Evolutionary conservation across 2,888 invertebrate species (phyloP), one percentile per base, ranked within the genome.

Genomic region (Nymphalis polychloros): DNA sequence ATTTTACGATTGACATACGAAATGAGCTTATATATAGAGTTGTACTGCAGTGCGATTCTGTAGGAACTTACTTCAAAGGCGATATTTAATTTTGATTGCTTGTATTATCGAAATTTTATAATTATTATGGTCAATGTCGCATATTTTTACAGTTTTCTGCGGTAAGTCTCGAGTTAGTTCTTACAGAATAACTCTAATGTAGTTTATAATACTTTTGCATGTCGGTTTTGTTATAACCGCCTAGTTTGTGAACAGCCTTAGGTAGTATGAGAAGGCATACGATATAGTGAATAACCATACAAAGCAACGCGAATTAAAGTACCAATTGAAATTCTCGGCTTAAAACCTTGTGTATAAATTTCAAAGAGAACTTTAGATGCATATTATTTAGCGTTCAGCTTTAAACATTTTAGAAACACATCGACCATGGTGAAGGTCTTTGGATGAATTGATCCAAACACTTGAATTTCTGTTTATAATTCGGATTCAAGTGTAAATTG

Each of bases 241-340:
- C 31, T 8, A 55, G 55, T 55, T n/a, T 55, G 55, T 8, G 17
- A n/a, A 31, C 31, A n/a, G 31, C 55, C 55, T 55, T 35, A 55
- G 13, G 35, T 35, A 31, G 17, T 31, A 35, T 31, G n/a, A 35
- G 55, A 31, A 31, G 16, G 23, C 52, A 20, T 8, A 31, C 31
- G n/a, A 31, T n/a, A 19, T 49, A 59, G 35, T 19, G 41, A 46
- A 20, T 46, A 49, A 20, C 35, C 49, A 17, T 19, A 62, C 31
- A 62, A 31, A 50, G 35, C 13, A 50, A 50, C 19, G 20, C 1
- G 35, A 62, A 62, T 50, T 48, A 62, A 50, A 50, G 55, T 62
- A 31, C 62, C 50, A 62, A 62, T 62, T 62, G 50, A 62, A 62
- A 62, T 62, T 62, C 35, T 50, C 23, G 27, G 49, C 31, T 50